A percentile compares a stretch with the other conserved stretches of the same genome.
Conservation (phyloP, 2,113 vertebrate genomes). For the Leucoraja erinaceus region DNA sequence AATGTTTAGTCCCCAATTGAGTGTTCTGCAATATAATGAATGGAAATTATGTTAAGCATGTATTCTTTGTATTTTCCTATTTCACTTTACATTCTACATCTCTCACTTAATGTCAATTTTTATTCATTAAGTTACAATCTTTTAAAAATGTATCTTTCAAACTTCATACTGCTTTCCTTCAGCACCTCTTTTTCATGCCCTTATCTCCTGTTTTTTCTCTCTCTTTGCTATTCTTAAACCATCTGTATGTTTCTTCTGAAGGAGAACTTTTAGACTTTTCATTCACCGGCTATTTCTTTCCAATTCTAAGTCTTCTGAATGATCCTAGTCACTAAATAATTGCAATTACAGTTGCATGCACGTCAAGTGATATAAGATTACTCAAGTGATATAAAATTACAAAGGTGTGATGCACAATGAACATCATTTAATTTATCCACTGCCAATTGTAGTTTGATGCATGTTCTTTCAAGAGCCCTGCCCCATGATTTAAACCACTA, state of each 20-base stretch:
- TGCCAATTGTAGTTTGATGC: not conserved
- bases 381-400: not conserved
- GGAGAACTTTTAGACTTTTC: not conserved
- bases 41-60: not conserved
- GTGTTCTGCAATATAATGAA: not conserved
- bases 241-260: not conserved
- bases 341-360: not conserved
- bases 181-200: not conserved
- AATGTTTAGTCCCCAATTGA: not conserved
- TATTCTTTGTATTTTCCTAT: not conserved
- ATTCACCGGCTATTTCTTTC: not conserved
- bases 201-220: not conserved
- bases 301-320: slow-evolving; percentile 1
- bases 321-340: not conserved
- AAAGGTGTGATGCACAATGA: not conserved
- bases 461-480: not conserved
- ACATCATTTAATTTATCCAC: not conserved
- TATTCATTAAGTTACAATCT: no score
- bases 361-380: not conserved
- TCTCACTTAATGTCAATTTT: not conserved
- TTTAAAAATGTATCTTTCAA: not conserved
- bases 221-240: not conserved
- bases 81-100: not conserved
- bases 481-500: not conserved
- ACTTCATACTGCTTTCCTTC: not conserved